Percentiles rank a stretch among this genome's conserved stretches.
Evolutionary conservation across 2,113 vertebrate species (phyloP).

Genomic region (Spermophilus dauricus): DNA sequence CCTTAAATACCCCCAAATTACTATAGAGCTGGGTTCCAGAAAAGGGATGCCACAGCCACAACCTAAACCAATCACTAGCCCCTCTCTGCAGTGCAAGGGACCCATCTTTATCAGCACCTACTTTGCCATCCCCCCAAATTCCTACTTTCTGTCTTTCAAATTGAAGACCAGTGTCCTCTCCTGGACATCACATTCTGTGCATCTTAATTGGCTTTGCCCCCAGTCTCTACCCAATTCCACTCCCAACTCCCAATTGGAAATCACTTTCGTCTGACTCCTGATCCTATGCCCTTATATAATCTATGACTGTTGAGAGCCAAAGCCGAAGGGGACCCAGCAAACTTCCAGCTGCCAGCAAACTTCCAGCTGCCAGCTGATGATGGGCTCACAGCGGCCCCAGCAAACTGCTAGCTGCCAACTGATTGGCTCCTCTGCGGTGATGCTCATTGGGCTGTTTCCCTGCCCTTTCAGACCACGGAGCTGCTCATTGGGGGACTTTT

Average conservation of each 20-base stretch:
- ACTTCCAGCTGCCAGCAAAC: too few relatives aligned
- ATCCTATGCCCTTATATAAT: neutral
- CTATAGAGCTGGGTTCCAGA: neutral
- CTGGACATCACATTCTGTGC: rapidly evolving
- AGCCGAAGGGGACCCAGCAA: too few relatives aligned
- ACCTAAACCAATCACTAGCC: rapidly evolving
- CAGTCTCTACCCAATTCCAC: neutral
- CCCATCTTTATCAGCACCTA: neutral
- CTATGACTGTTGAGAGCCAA: neutral
- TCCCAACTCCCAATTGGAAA: neutral
- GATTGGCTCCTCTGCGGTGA: too few relatives aligned
- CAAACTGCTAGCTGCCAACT: too few relatives aligned
- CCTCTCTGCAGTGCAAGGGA: rapidly evolving
- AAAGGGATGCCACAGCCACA: neutral
- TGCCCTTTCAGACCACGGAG: too few relatives aligned
- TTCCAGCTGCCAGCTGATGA: too few relatives aligned
- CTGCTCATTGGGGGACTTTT: too few relatives aligned
- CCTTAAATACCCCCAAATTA: neutral
- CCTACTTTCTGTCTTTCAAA: neutral
- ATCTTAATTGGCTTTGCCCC: neutral
- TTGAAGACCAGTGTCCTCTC: neutral
- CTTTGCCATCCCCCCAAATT: neutral
- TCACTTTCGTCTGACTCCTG: too few relatives aligned
- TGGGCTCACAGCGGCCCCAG: too few relatives aligned
- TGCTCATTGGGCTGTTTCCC: too few relatives aligned